Base-by-base conservation (phyloP, 2,797 vertebrate genomes). In the Squalus acanthias region DNA sequence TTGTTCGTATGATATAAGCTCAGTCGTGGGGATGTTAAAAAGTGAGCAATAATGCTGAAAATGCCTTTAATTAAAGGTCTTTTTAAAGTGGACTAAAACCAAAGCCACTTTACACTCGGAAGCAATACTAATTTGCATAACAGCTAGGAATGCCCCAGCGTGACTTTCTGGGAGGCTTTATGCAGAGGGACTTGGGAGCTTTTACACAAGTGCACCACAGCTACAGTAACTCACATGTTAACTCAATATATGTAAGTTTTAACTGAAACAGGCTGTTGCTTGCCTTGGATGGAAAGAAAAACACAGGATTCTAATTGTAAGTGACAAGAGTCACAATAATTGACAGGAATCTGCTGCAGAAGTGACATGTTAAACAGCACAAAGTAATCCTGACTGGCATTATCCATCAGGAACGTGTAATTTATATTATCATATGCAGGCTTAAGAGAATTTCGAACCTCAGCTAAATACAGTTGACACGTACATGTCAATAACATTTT, bases 321-420 rank as follows among this genome's bases (percentile, higher is more conserved):
- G 91, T 67, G 91, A 93, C 91, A 67, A 46, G 63, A 67, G 20
- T 7, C 60, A 93, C 91, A 8, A 39, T 91, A 33, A 91, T 93
- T 67, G 89, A 92, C n/a, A 63, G 63, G 4, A n/a, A 65, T 65
- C 6, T 65, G 22, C 13, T 67, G 91, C n/a, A 33, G 67, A 65
- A 93, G 33, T 67, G 63, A 63, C 89, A 93, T 39, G 60, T 5
- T 67, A 93, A 93, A 93, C 91, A 67, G 63, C 63, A 67, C 15
- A 46, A 67, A 12, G 63, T 67, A 93, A 93, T 93, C 5, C 17
- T 93, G 63, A 67, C 65, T 8, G 91, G 65, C 65, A 67, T 92
- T 63, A 92, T 65, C 89, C 29, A 65, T 92, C 60, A n/a, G 89
- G 89, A 93, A 67, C n/a, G 33, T 39, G 46, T 67, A 93, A 93